Percentiles rank a stretch among this genome's conserved stretches.
phyloP scores from a whole-genome alignment of 2,888 invertebrate genomes.

The Phorcus lineatus region DNA sequence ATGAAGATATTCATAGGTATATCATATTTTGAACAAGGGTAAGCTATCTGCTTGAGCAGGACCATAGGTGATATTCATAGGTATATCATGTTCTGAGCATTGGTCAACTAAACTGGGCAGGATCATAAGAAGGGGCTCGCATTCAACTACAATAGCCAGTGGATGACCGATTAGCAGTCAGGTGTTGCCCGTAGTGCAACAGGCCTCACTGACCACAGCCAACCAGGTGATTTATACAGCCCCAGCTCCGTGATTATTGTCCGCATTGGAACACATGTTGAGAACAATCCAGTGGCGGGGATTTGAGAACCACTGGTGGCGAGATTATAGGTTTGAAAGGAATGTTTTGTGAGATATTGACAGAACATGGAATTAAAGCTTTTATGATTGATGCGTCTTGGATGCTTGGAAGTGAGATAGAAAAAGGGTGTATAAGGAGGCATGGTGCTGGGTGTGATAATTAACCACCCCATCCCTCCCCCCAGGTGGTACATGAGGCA shows the following conservation, averaged over 20 bases:
- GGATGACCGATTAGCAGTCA: neutral
- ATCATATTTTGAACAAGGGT: too few relatives aligned
- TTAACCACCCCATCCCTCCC: neutral
- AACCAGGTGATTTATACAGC: neutral
- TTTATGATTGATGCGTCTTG: neutral
- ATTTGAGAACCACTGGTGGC: neutral
- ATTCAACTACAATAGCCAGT: neutral
- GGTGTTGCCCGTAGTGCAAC: neutral
- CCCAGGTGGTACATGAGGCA: neutral
- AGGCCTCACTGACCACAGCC: too few relatives aligned
- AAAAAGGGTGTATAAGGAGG: neutral
- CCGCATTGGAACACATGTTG: neutral
- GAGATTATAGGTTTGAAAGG: neutral
- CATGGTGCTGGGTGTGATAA: neutral
- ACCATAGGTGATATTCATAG: too few relatives aligned
- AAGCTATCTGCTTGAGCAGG: too few relatives aligned
- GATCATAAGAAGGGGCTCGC: too few relatives aligned
- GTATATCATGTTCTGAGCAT: too few relatives aligned
- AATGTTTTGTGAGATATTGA: neutral
- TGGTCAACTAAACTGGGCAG: too few relatives aligned
- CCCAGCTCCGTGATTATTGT: neutral
- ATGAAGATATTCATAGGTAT: too few relatives aligned
- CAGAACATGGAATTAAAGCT: conserved; percentile 13
- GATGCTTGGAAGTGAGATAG: neutral
- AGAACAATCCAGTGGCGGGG: neutral